These are phyloP conservation scores for Branchinecta lynchi DNA, from an alignment of 1,140 invertebrate genomes.

Conservation along the genomic window DNA sequence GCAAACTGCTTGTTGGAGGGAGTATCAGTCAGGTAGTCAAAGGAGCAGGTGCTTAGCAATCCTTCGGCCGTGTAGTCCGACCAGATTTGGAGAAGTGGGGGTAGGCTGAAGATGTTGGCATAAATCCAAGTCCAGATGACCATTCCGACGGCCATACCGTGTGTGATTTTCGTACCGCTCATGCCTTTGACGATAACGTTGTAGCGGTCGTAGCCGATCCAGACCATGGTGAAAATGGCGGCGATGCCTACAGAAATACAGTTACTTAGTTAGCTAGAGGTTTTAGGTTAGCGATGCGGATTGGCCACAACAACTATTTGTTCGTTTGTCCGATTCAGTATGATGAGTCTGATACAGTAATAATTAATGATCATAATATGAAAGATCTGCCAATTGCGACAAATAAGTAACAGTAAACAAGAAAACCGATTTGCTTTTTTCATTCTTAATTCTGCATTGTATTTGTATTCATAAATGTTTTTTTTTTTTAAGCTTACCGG, in stretches of 20 bases:
- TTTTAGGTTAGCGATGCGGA: too few species aligned
- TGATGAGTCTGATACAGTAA: too few species aligned
- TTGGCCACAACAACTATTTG: too few species aligned
- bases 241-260: not conserved
- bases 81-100: slow-evolving; percentile 57
- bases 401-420: too few species aligned
- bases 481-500: too few species aligned
- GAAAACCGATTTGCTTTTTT: too few species aligned
- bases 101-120: slow-evolving; percentile 46
- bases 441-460: too few species aligned
- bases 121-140: slow-evolving; percentile 53
- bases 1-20: slow-evolving; percentile 44
- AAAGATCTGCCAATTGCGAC: too few species aligned
- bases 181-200: slow-evolving; percentile 59
- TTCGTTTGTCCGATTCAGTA: too few species aligned
- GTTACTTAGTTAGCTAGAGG: too few species aligned
- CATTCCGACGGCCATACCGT: slow-evolving; percentile 45
- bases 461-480: too few species aligned
- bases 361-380: too few species aligned
- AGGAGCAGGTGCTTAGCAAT: slow-evolving; percentile 68
- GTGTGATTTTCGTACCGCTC: slow-evolving; percentile 24
- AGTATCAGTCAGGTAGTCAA: slow-evolving; percentile 57
- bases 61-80: slow-evolving; percentile 70
- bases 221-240: slow-evolving; percentile 31
- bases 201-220: slow-evolving; percentile 62